phyloP scores from a whole-genome alignment of 1,140 invertebrate species.

The Hycleus cichorii region DNA sequence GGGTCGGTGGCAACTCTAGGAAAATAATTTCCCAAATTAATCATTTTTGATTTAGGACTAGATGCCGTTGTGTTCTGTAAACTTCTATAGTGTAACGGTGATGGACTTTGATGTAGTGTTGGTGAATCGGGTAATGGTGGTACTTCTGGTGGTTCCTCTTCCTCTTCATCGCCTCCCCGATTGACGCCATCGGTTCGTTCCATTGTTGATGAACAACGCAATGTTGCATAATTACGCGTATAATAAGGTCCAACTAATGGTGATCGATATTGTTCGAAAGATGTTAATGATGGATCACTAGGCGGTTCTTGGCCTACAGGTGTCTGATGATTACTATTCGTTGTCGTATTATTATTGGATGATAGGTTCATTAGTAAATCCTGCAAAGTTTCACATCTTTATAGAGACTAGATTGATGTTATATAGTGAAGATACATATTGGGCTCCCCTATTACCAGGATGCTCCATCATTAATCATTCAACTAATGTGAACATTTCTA shows the following conservation, averaged over 20 bases:
- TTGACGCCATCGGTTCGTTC: no score
- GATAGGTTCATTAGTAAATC: slow-evolving; percentile 54
- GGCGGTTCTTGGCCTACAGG: slow-evolving; percentile 40
- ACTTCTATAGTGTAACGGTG: slow-evolving; percentile 22
- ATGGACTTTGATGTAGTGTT: slow-evolving; percentile 18
- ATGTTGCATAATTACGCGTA: slow-evolving; percentile 27
- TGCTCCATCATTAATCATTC: no score
- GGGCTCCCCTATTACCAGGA: no score
- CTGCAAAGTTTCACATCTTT: slow-evolving; percentile 20
- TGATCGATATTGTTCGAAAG: slow-evolving; percentile 49
- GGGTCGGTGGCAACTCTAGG: slow-evolving; percentile 37
- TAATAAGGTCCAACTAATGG: slow-evolving; percentile 43
- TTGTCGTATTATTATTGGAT: slow-evolving; percentile 42
- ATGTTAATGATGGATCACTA: slow-evolving; percentile 41
- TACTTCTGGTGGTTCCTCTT: slow-evolving; percentile 32
- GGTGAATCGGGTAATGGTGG: slow-evolving; percentile 34
- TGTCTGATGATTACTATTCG: slow-evolving; percentile 41
- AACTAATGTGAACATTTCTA: no score
- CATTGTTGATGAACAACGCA: slow-evolving; percentile 25
- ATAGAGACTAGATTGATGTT: background rate
- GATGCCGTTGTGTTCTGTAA: slow-evolving; percentile 35
- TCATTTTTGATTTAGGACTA: slow-evolving; percentile 35
- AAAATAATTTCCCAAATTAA: slow-evolving; percentile 36
- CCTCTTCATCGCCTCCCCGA: slow-evolving; percentile 2
- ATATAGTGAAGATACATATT: no score